Conservation (phyloP, 2,797 vertebrate genomes). For the Macrochelys suwanniensis region DNA sequence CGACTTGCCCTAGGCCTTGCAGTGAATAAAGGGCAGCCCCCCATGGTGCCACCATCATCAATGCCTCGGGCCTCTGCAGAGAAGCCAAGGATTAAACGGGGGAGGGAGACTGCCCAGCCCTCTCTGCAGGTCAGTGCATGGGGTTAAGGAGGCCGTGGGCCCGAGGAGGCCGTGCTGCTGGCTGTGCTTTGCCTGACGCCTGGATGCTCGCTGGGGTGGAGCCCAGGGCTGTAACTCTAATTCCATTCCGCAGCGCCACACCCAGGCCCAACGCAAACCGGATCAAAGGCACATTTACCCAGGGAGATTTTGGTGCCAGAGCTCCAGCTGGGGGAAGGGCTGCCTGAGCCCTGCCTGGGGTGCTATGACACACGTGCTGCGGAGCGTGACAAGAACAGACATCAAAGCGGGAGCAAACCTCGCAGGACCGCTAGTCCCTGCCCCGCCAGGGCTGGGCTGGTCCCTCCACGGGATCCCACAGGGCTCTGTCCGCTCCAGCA, state of each 20-base stretch:
- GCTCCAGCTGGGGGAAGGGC: neutral
- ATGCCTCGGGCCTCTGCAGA: neutral
- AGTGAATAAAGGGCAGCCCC: neutral
- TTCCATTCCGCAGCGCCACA: too few species aligned
- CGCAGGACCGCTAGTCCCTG: neutral
- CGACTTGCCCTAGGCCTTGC: neutral
- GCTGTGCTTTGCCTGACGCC: too few species aligned
- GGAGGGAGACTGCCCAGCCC: neutral
- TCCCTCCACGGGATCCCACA: neutral
- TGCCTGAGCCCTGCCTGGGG: neutral
- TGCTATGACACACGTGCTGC: neutral
- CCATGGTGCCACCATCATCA: neutral
- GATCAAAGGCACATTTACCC: neutral
- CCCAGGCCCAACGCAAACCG: neutral
- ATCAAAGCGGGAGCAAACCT: neutral
- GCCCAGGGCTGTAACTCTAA: too few species aligned
- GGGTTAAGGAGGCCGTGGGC: neutral
- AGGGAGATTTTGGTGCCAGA: accelerated
- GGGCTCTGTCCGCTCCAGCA: too few species aligned
- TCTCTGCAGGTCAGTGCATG: neutral
- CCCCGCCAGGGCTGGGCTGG: neutral
- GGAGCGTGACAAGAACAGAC: neutral
- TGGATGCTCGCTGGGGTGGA: neutral
- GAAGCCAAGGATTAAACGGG: neutral
- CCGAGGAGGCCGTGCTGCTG: neutral